Conservation (phyloP, 1,140 invertebrate genomes). For the Archivesica marissinica region DNA sequence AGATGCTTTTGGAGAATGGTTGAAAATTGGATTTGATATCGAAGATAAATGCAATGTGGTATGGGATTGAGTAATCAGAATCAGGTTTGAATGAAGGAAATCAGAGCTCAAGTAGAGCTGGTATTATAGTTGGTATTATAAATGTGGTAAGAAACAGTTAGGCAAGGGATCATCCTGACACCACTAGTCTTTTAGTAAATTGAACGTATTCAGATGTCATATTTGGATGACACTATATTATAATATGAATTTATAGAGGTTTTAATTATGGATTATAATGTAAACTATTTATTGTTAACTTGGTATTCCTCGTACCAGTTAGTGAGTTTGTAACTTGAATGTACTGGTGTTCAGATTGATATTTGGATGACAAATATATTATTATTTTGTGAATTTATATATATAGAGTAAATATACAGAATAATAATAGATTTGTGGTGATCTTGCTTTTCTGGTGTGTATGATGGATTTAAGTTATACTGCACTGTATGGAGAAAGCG, state of each 20-base stretch:
- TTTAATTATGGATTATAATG: neutral
- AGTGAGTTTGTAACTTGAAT: too few relatives aligned
- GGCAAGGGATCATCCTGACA: neutral
- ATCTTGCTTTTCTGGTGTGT: too few relatives aligned
- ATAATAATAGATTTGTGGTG: too few relatives aligned
- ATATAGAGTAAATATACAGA: too few relatives aligned
- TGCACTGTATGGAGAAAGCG: too few relatives aligned
- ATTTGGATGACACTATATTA: neutral
- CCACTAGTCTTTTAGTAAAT: neutral
- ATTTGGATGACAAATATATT: too few relatives aligned
- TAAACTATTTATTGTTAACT: neutral
- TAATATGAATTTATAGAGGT: neutral
- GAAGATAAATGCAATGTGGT: neutral
- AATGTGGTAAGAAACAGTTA: neutral
- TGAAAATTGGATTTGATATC: slow-evolving; percentile 26
- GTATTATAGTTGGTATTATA: slow-evolving; percentile 5
- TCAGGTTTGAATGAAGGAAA: neutral
- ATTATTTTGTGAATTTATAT: too few relatives aligned
- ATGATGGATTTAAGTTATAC: too few relatives aligned
- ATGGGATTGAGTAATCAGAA: neutral
- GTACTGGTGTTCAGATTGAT: too few relatives aligned
- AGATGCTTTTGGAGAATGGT: neutral
- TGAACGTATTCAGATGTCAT: slow-evolving; percentile 36
- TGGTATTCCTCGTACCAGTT: too few relatives aligned
- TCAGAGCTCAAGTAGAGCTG: neutral